These are phyloP conservation scores for Taeniopygia guttata DNA, from an alignment of 2,797 vertebrate species.

Conservation along the genomic window DNA sequence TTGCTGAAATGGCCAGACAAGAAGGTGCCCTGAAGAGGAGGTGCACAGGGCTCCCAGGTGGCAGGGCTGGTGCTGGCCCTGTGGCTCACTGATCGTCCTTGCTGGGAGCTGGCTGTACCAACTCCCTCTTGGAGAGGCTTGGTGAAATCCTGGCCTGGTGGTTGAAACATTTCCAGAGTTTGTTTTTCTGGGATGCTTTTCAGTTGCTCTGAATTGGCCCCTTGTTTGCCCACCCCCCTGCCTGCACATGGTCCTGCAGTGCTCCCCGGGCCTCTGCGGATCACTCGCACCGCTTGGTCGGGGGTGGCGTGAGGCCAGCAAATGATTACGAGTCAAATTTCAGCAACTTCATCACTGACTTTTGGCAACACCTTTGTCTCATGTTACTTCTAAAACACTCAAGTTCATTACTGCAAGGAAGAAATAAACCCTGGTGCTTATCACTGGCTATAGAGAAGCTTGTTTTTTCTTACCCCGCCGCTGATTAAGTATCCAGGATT, in stretches of 20 bases:
- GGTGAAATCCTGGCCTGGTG: neutral
- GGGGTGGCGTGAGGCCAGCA: slow-evolving; percentile 3
- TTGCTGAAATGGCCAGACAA: neutral
- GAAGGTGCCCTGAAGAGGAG: neutral
- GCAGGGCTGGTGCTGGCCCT: neutral
- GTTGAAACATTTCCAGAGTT: slow-evolving; percentile 74
- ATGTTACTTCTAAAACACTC: neutral
- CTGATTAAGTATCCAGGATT: slow-evolving; percentile 42
- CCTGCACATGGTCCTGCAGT: neutral
- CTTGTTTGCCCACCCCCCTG: slow-evolving; percentile 58
- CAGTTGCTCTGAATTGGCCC: slow-evolving; percentile 69
- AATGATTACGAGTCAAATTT: slow-evolving; percentile 17
- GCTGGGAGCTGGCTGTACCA: slow-evolving; percentile 54
- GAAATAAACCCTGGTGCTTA: neutral
- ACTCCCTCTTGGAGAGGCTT: slow-evolving; percentile 59
- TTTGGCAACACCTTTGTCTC: neutral
- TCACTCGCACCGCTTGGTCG: neutral
- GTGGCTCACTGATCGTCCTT: slow-evolving; percentile 33
- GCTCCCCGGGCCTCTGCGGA: neutral
- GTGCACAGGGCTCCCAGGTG: neutral
- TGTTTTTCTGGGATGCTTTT: slow-evolving; percentile 81
- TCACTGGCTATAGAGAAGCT: neutral
- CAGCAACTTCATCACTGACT: neutral
- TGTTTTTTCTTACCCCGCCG: neutral
- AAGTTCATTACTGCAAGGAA: neutral